Percentiles rank a stretch among this genome's conserved stretches.
phyloP scores from a whole-genome alignment of 2,797 vertebrate species.

The Benthosema pterotum region DNA sequence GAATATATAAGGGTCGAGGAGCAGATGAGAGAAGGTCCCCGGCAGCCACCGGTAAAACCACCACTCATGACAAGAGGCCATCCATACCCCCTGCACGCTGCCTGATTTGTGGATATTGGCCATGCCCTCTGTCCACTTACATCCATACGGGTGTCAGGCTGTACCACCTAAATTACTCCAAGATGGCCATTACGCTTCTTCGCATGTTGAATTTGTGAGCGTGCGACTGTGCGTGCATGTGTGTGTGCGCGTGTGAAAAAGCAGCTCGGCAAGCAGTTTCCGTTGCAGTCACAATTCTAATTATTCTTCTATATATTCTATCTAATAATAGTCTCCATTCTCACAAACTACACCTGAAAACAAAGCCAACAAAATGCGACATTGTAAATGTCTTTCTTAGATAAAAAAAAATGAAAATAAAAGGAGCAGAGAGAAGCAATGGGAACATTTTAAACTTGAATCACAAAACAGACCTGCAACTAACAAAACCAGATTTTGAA shows the following conservation, averaged over 20 bases:
- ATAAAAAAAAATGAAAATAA: no score
- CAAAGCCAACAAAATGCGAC: no score
- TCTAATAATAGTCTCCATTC: no score
- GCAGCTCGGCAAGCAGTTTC: no score
- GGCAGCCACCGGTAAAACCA: slow-evolving; percentile 33
- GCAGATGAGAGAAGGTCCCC: slow-evolving; percentile 20
- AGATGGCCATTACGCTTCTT: slow-evolving; percentile 39
- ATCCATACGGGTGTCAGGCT: slow-evolving; percentile 67
- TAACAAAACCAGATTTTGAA: no score
- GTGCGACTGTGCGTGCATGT: not conserved
- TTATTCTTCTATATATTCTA: no score
- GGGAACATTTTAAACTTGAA: no score
- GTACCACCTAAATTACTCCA: slow-evolving; percentile 58
- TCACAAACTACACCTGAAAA: no score
- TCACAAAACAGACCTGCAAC: no score
- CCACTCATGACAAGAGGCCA: slow-evolving; percentile 71
- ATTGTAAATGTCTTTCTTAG: no score
- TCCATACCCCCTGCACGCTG: slow-evolving; percentile 54
- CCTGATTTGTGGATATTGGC: slow-evolving; percentile 62
- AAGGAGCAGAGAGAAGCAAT: no score
- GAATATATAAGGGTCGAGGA: slow-evolving; percentile 49
- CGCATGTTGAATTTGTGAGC: not conserved
- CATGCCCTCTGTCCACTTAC: slow-evolving; percentile 64
- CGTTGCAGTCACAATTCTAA: no score
- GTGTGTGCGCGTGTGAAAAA: slow-evolving; percentile 29